phyloP scores from a whole-genome alignment of 2,888 invertebrate genomes.

The Macroteleia sp. region DNA sequence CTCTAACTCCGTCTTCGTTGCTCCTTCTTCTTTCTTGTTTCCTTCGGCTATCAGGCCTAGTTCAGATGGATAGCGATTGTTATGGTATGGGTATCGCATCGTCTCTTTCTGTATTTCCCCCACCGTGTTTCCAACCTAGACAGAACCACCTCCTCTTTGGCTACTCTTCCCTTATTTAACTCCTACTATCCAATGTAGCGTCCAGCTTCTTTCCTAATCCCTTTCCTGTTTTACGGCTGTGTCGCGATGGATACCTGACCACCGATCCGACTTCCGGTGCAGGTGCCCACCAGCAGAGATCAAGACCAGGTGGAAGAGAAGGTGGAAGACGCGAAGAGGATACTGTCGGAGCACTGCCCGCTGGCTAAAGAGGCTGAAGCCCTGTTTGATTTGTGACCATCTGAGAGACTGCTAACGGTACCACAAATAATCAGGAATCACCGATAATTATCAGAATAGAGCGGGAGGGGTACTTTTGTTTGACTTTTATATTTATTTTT shows the following conservation, averaged over 20 bases:
- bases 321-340: conserved; percentile 16
- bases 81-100: conserved; percentile 8
- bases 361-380: conserved; percentile 36
- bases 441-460: conserved; percentile 30
- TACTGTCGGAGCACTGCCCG: conserved; percentile 36
- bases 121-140: conserved; percentile 20
- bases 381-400: conserved; percentile 46
- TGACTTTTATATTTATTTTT: too few relatives aligned
- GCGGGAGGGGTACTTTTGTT: too few relatives aligned
- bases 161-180: conserved; percentile 59
- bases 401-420: conserved; percentile 47
- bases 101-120: conserved; percentile 46
- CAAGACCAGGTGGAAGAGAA: conserved; percentile 39
- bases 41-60: conserved; percentile 47
- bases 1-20: conserved; percentile 11
- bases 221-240: conserved; percentile 62
- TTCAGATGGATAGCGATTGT: conserved; percentile 31
- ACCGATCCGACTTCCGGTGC: conserved; percentile 49
- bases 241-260: conserved; percentile 50
- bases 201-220: conserved; percentile 64
- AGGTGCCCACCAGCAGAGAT: conserved; percentile 64
- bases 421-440: conserved; percentile 31
- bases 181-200: conserved; percentile 57
- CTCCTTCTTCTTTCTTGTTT: conserved; percentile 26
- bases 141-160: conserved; percentile 57